phyloP scores from a whole-genome alignment of 2,797 vertebrate species.

The Dendrocincla tyrannina region DNA sequence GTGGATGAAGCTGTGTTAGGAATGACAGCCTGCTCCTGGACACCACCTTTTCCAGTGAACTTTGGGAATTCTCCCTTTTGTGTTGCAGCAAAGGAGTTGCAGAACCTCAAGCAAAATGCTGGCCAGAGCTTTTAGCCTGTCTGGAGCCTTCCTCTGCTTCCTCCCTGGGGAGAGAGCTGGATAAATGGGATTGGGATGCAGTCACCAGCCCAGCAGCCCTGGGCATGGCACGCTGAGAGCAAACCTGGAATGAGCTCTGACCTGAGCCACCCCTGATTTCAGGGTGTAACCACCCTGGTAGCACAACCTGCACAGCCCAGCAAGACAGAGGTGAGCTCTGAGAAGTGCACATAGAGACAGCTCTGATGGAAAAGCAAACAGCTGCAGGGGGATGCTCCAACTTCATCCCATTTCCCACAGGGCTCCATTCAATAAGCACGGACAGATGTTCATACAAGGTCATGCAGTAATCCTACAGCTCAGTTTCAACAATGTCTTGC shows the following conservation, averaged over 20 bases:
- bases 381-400: not conserved
- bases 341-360: accelerated
- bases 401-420: not conserved
- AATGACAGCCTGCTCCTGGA: not conserved
- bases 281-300: not conserved
- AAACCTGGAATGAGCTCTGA: not conserved
- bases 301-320: not conserved
- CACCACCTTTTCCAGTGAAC: not conserved
- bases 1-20: not conserved
- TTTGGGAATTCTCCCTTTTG: not conserved
- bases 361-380: not conserved
- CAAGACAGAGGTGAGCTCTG: not conserved
- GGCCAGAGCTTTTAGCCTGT: not conserved
- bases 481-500: accelerated
- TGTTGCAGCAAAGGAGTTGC: not conserved
- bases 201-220: not conserved
- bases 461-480: not conserved
- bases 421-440: accelerated
- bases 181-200: not conserved
- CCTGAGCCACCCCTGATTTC: not conserved
- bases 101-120: not conserved
- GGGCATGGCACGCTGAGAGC: accelerated
- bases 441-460: not conserved
- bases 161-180: accelerated
- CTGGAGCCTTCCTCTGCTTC: not conserved